A percentile compares a stretch with the other conserved stretches of the same genome.
Evolutionary conservation across 2,797 vertebrate genomes (phyloP).

Genomic region (Rhinophrynus dorsalis): DNA sequence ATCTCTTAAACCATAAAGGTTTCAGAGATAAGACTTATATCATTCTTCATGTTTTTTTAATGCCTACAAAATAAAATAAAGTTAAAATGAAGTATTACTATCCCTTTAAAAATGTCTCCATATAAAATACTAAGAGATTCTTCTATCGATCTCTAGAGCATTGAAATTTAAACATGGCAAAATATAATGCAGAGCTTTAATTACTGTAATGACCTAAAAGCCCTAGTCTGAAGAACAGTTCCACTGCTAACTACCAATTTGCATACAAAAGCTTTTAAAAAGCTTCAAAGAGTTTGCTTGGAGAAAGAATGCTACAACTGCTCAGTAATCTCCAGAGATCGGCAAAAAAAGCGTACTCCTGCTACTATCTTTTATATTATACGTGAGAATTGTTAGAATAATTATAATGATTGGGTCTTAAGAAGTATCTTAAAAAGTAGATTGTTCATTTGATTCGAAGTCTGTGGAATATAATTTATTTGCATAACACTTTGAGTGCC

Average conservation of each 20-base stretch:
- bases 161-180: neutral
- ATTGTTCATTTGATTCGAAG: neutral
- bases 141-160: neutral
- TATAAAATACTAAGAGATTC: too few relatives aligned
- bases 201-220: constrained; percentile 29
- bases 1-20: too few relatives aligned
- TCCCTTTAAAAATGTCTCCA: too few relatives aligned
- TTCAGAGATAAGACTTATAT: too few relatives aligned
- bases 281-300: constrained; percentile 29
- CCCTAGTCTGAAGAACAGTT: constrained; percentile 5
- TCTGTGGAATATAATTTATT: neutral
- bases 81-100: too few relatives aligned
- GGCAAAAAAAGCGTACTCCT: neutral
- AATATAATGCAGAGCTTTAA: constrained; percentile 16
- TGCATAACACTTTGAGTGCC: too few relatives aligned
- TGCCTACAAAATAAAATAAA: too few relatives aligned
- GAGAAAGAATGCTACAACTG: neutral
- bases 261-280: constrained; percentile 49
- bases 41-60: too few relatives aligned
- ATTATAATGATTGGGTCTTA: constrained; percentile 20
- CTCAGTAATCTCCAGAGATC: neutral
- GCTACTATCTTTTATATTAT: constrained; percentile 16
- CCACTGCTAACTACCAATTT: constrained; percentile 43
- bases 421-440: neutral
- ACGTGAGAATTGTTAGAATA: constrained; percentile 19